phyloP scores from a whole-genome alignment of 2,797 vertebrate species.

The Lepidocolaptes lacrymiger region DNA sequence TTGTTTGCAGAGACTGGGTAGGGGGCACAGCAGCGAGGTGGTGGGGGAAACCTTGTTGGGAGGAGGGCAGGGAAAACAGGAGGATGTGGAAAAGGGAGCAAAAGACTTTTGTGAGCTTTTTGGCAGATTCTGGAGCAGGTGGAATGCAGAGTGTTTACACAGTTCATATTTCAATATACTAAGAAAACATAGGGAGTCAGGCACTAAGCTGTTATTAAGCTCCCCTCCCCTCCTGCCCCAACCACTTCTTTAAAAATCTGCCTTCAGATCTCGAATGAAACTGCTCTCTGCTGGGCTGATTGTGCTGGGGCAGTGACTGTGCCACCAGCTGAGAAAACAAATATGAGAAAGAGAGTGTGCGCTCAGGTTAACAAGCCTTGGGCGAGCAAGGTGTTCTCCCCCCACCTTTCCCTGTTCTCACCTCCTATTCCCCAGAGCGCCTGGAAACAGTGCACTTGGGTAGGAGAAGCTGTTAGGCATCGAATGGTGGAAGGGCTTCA shows the following conservation, averaged over 20 bases:
- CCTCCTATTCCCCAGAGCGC: constrained; percentile 45
- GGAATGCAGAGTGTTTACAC: constrained; percentile 73
- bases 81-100: constrained; percentile 28
- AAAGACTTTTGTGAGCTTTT: constrained; percentile 49
- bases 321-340: constrained; percentile 84
- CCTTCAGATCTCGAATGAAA: constrained; percentile 69
- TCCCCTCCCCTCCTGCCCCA: constrained; percentile 48
- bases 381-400: constrained; percentile 25
- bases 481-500: neutral
- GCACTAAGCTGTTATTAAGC: constrained; percentile 63
- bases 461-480: constrained; percentile 22
- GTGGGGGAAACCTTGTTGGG: neutral
- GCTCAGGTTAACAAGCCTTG: constrained; percentile 70
- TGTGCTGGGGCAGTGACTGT: constrained; percentile 57
- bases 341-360: constrained; percentile 73
- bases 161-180: constrained; percentile 70
- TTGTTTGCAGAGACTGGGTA: neutral
- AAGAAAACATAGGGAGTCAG: constrained; percentile 65
- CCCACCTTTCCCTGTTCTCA: constrained; percentile 11
- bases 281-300: constrained; percentile 61
- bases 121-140: constrained; percentile 68
- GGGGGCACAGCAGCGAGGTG: neutral
- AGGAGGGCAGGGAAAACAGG: neutral
- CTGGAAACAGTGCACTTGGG: neutral
- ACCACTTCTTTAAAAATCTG: constrained; percentile 69